Percentiles rank a stretch among this genome's conserved stretches.
phyloP scores from a whole-genome alignment of 2,113 vertebrate species.

The Calypte anna region DNA sequence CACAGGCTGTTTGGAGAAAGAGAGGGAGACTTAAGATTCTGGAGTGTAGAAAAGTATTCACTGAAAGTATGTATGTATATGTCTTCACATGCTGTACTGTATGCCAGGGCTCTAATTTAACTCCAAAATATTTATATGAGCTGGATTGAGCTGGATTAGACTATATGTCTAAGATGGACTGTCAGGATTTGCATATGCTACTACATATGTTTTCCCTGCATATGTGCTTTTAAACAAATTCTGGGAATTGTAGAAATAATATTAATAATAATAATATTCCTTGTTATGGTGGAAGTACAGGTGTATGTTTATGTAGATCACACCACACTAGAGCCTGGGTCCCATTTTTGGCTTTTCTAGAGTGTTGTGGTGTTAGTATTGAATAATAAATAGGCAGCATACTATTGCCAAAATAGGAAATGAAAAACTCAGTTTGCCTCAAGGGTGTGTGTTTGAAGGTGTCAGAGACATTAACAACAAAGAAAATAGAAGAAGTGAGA shows the following conservation, averaged over 20 bases:
- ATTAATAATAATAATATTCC: background rate
- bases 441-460: constrained; percentile 35
- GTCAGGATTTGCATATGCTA: background rate
- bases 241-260: background rate
- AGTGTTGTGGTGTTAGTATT: background rate
- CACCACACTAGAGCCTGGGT: background rate
- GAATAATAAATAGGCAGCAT: constrained; percentile 6
- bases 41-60: background rate
- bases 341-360: background rate
- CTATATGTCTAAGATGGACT: background rate
- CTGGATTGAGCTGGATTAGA: background rate
- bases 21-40: background rate
- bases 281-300: background rate
- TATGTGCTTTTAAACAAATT: background rate
- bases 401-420: background rate
- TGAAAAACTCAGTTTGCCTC: background rate
- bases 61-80: background rate
- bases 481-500: background rate
- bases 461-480: constrained; percentile 4
- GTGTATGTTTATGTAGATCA: background rate
- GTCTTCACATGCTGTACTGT: background rate
- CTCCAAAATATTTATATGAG: background rate
- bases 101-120: background rate
- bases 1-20: background rate
- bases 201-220: background rate